A percentile compares a stretch with the other conserved stretches of the same genome.
Conservation (phyloP, 2,113 vertebrate genomes). For the Osmerus eperlanus region DNA sequence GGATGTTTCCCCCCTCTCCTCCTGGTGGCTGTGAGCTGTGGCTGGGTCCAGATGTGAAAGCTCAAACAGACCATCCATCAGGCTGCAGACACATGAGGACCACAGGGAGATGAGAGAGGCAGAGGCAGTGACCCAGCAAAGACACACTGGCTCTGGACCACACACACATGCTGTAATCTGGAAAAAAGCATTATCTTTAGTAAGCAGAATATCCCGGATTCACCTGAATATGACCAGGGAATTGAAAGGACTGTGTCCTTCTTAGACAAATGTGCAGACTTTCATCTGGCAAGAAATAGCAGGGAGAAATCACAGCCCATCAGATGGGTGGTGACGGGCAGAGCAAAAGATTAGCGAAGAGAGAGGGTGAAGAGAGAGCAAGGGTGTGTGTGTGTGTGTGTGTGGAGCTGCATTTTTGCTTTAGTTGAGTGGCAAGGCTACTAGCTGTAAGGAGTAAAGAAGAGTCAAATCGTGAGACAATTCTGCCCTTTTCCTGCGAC, state of each 20-base stretch:
- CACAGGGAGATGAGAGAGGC: not conserved
- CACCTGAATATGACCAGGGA: no score
- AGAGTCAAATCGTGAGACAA: not conserved
- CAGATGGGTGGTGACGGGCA: slow-evolving; percentile 32
- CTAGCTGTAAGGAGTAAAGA: not conserved
- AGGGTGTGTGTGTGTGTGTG: not conserved
- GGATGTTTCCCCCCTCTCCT: slow-evolving; percentile 37
- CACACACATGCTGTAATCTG: not conserved
- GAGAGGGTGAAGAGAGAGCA: not conserved
- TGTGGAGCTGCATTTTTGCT: not conserved
- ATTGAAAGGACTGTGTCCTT: no score
- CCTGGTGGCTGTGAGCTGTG: slow-evolving; percentile 17
- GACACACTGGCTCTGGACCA: not conserved
- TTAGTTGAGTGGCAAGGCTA: no score
- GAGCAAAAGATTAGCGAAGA: slow-evolving; percentile 21
- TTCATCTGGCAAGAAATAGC: slow-evolving; percentile 17
- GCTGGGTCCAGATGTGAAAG: slow-evolving; percentile 60
- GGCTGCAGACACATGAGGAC: slow-evolving; percentile 25
- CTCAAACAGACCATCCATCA: slow-evolving; percentile 56
- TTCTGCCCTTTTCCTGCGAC: slow-evolving; percentile 17
- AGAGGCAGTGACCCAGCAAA: slow-evolving; percentile 34
- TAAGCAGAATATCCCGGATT: no score
- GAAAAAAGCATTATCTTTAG: not conserved
- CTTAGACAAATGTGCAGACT: not conserved
- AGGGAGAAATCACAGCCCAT: slow-evolving; percentile 22